Evolutionary conservation across 2,888 invertebrate species (phyloP), one percentile per base, ranked within the genome.

Genomic region (Heteromyza rotundicornis): DNA sequence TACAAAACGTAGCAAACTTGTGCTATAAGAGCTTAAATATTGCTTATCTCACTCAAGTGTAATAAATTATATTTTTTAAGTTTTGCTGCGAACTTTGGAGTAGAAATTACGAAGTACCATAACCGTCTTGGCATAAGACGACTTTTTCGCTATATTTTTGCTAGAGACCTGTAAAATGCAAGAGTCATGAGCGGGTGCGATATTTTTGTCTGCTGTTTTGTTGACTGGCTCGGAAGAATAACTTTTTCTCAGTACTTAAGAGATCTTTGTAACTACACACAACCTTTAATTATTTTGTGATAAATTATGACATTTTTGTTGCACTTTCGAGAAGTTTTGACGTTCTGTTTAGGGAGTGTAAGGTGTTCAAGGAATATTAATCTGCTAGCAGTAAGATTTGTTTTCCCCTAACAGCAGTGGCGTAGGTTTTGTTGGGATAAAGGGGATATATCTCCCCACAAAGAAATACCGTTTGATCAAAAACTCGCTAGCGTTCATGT

Each of bases 261-360:
- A 20, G 47, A 56, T 32, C 47, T 56, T 56, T 44, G 16, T n/a
- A 19, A 44, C 35, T 32, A n/a, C 20, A 20, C 19, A 20, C 2
- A n/a, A 73, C 69, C 76, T 79, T 79, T 79, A 79, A 79, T 79
- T 79, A 80, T 78, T 78, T 78, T 76, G 75, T 80, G 80, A 79
- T 79, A 80, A 80, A 79, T 80, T 78, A 76, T 77, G 80, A 76
- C 78, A 77, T 72, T 77, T 70, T 71, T 73, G 73, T 69, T 69
- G 68, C 69, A 71, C 65, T 68, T 62, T 59, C 19, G 17, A 2
- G 47, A 17, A 47, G 17, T 47, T 47, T 20, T 47, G 47, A 17
- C 40, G 16, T n/a, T n/a, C n/a, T n/a, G n/a, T n/a, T n/a, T n/a
- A 7, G 40, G 8, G 40, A 8, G 16, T n/a, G n/a, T 3, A 12